phyloP scores from a whole-genome alignment of 2,113 vertebrate species.

The Coregonus clupeaformis region DNA sequence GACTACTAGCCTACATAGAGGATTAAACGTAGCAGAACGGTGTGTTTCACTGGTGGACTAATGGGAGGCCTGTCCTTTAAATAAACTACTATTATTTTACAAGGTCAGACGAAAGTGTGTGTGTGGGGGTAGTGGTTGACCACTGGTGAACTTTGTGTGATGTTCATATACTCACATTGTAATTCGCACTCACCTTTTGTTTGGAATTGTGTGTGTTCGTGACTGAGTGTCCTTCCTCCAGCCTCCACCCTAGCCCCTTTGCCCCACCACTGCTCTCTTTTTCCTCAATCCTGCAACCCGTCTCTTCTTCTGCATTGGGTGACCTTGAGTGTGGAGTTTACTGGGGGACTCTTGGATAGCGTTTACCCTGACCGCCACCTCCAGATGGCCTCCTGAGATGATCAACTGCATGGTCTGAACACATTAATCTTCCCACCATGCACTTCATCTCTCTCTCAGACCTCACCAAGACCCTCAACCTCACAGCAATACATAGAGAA shows the following conservation, averaged over 20 bases:
- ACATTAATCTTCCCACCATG: conserved; percentile 69
- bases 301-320: conserved; percentile 34
- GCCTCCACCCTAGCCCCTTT: conserved; percentile 25
- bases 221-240: background rate
- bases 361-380: conserved; percentile 58
- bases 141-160: background rate
- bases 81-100: too few species aligned
- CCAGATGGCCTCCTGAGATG: conserved; percentile 63
- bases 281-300: conserved; percentile 17
- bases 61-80: too few species aligned
- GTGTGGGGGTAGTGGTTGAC: background rate
- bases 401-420: conserved; percentile 61
- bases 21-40: background rate
- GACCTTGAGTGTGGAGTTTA: conserved; percentile 65
- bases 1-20: background rate
- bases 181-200: too few species aligned
- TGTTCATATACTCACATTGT: conserved; percentile 10
- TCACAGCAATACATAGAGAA: background rate
- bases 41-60: too few species aligned
- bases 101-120: background rate
- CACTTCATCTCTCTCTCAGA: background rate
- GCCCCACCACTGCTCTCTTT: conserved; percentile 8
- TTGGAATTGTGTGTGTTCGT: background rate
- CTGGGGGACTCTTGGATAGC: conserved; percentile 38
- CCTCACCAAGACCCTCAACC: background rate